Evolutionary conservation across 1,140 invertebrate species (phyloP).

Genomic region (Sitobion miscanthi): DNA sequence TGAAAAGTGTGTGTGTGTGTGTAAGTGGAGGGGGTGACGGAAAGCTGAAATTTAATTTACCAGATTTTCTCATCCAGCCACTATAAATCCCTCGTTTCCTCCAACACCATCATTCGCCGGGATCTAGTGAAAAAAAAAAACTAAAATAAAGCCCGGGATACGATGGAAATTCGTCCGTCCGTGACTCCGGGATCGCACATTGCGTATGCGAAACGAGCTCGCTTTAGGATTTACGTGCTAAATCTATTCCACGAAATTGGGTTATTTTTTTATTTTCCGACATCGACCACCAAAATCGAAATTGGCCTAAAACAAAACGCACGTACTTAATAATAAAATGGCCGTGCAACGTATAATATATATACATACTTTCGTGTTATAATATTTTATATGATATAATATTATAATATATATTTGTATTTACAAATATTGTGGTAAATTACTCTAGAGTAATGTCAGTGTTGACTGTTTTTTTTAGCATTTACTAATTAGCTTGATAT

Average conservation of each 20-base stretch:
- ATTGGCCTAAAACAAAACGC: background rate
- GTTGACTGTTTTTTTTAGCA: background rate
- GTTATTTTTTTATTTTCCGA: background rate
- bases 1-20: background rate
- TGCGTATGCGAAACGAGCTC: slow-evolving; percentile 11
- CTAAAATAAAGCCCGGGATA: background rate
- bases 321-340: background rate
- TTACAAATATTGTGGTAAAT: background rate
- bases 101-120: background rate
- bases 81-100: background rate
- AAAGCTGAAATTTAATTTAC: slow-evolving; percentile 19
- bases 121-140: background rate
- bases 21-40: background rate
- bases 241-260: background rate
- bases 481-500: background rate
- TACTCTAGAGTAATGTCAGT: background rate
- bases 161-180: background rate
- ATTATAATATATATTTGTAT: background rate
- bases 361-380: too few species aligned
- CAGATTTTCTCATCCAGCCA: background rate
- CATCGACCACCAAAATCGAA: background rate
- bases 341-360: background rate
- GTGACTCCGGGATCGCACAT: background rate
- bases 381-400: background rate
- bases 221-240: background rate